These are phyloP conservation scores for Rutpela maculata DNA, from an alignment of 2,888 invertebrate genomes.

Conservation along the genomic window DNA sequence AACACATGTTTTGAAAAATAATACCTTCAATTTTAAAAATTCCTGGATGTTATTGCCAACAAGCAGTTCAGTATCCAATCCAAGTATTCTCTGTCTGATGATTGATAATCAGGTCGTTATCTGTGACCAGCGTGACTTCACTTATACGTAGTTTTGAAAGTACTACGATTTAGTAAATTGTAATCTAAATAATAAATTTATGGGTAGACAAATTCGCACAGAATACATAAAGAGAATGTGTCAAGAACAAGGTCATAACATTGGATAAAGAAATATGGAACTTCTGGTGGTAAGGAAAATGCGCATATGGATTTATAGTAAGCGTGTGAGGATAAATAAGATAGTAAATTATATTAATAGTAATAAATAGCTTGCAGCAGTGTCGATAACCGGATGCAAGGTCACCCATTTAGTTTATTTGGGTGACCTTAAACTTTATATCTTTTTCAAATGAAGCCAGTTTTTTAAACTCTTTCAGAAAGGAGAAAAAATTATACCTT, in stretches of 20 bases:
- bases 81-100: neutral
- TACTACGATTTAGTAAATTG: neutral
- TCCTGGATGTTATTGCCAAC: neutral
- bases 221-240: slow-evolving; percentile 8
- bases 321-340: too few species aligned
- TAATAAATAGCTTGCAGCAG: too few species aligned
- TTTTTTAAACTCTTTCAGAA: too few species aligned
- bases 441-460: too few species aligned
- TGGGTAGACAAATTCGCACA: neutral
- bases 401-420: too few species aligned
- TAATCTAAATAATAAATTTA: slow-evolving; percentile 1
- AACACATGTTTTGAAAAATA: slow-evolving; percentile 7
- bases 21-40: neutral
- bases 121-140: neutral
- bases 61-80: neutral
- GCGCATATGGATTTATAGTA: too few species aligned
- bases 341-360: too few species aligned
- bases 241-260: slow-evolving; percentile 25
- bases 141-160: neutral
- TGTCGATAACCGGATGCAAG: too few species aligned
- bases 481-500: too few species aligned
- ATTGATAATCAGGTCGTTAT: neutral
- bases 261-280: neutral
- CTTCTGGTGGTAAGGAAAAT: neutral
- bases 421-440: too few species aligned